Evolutionary conservation across 35 echinoderm and acorn worm genomes (phyloP).

Genomic region (Diadema setosum): DNA sequence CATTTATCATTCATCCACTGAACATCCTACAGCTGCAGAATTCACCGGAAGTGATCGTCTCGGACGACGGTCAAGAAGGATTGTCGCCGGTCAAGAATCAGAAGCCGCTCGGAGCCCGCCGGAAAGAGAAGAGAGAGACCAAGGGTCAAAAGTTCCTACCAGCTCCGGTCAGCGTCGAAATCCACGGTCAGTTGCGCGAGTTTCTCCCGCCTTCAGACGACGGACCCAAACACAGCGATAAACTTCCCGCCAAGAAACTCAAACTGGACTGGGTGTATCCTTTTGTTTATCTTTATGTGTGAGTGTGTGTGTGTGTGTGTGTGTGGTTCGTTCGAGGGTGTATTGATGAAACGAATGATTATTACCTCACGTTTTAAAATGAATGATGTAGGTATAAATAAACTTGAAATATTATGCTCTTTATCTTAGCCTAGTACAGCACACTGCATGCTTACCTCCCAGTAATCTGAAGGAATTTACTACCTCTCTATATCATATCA

Average conservation of each 20-base stretch:
- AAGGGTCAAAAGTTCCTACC: background rate
- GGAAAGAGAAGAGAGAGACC: background rate
- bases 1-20: too few relatives aligned
- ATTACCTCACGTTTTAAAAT: too few relatives aligned
- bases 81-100: background rate
- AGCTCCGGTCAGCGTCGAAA: slow-evolving; percentile 43
- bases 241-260: slow-evolving; percentile 68
- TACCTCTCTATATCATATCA: too few relatives aligned
- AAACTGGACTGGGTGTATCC: slow-evolving; percentile 99
- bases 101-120: background rate
- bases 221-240: background rate
- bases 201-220: slow-evolving; percentile 73
- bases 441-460: too few relatives aligned
- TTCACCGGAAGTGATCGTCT: background rate
- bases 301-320: too few relatives aligned
- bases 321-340: too few relatives aligned
- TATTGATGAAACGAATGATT: too few relatives aligned
- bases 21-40: background rate
- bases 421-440: too few relatives aligned
- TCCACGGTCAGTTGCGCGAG: slow-evolving; percentile 70
- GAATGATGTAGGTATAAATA: too few relatives aligned
- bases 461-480: too few relatives aligned
- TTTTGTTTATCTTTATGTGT: slow-evolving; percentile 21
- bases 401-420: too few relatives aligned
- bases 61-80: background rate